These are phyloP conservation scores for Brachionus asplanchnoidis DNA, from an alignment of 1,140 invertebrate genomes.

Conservation along the genomic window DNA sequence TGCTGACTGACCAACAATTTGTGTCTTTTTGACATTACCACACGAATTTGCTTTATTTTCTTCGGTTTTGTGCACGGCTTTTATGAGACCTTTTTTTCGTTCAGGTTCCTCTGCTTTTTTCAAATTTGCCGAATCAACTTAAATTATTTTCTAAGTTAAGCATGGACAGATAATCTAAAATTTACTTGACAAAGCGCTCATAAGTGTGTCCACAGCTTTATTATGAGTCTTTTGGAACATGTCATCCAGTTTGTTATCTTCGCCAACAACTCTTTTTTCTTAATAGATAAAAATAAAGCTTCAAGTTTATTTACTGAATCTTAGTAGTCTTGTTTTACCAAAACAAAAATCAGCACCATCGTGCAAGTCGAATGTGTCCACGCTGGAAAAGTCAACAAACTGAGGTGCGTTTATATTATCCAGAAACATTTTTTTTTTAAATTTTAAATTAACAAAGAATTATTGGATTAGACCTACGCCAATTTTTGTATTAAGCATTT, in stretches of 20 bases:
- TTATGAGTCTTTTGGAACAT: not conserved
- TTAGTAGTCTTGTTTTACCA: constrained; percentile 18
- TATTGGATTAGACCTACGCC: too few relatives aligned
- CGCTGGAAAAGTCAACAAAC: constrained; percentile 31
- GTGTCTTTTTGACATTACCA: not conserved
- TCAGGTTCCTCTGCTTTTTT: not conserved
- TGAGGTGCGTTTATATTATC: constrained; percentile 46
- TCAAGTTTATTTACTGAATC: not conserved
- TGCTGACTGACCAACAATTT: not conserved
- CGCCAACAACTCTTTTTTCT: constrained; percentile 29
- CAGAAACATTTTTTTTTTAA: too few relatives aligned
- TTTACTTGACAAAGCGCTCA: not conserved
- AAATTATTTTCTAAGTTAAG: not conserved
- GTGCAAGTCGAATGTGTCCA: constrained; percentile 8
- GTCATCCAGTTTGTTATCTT: not conserved
- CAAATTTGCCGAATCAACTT: not conserved
- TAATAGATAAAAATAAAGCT: not conserved
- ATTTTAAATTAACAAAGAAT: too few relatives aligned
- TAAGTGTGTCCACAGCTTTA: not conserved
- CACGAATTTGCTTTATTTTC: not conserved
- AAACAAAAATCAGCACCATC: constrained; percentile 36
- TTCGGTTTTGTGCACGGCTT: not conserved
- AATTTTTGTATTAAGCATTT: too few relatives aligned
- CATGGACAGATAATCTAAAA: not conserved
- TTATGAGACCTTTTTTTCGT: not conserved